Percentiles rank a stretch among this genome's conserved stretches.
Evolutionary conservation across 1,140 invertebrate genomes (phyloP).

Genomic region (Ericerus pela): DNA sequence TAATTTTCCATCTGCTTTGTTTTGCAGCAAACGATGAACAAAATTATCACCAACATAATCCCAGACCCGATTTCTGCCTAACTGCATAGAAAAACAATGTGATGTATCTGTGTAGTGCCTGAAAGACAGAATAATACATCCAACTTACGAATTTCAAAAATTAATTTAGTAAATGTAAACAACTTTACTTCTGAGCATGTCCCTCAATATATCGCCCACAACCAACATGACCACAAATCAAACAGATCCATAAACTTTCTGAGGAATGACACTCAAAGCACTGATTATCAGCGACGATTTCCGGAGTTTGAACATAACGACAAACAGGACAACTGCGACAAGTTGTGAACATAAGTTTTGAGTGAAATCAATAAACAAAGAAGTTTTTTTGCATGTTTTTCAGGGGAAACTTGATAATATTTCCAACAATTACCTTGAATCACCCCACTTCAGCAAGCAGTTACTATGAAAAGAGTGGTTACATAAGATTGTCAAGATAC

Average conservation of each 20-base stretch:
- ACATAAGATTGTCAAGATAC: constrained; percentile 91
- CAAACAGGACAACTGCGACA: constrained; percentile 44
- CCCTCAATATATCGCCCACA: constrained; percentile 71
- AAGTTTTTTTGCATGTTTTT: background rate
- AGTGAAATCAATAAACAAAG: background rate
- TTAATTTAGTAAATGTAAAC: background rate
- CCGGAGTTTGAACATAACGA: constrained; percentile 84
- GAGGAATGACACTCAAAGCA: constrained; percentile 65
- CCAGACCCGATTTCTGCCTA: constrained; percentile 94
- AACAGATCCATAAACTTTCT: constrained; percentile 92
- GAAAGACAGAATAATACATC: constrained; percentile 24
- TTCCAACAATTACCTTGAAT: constrained; percentile 46
- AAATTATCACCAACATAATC: constrained; percentile 95
- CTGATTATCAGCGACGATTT: constrained; percentile 62
- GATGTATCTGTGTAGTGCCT: constrained; percentile 88
- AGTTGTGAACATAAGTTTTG: background rate
- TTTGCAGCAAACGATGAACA: constrained; percentile 89
- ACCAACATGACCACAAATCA: constrained; percentile 96
- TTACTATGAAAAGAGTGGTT: constrained; percentile 95
- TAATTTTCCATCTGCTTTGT: constrained; percentile 94
- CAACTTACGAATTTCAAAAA: background rate
- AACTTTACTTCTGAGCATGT: constrained; percentile 43
- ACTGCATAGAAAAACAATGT: constrained; percentile 92
- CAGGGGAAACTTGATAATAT: background rate
- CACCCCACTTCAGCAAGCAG: constrained; percentile 93